These are phyloP conservation scores for Charanyca ferruginea DNA, from an alignment of 2,888 invertebrate species.

Conservation along the genomic window DNA sequence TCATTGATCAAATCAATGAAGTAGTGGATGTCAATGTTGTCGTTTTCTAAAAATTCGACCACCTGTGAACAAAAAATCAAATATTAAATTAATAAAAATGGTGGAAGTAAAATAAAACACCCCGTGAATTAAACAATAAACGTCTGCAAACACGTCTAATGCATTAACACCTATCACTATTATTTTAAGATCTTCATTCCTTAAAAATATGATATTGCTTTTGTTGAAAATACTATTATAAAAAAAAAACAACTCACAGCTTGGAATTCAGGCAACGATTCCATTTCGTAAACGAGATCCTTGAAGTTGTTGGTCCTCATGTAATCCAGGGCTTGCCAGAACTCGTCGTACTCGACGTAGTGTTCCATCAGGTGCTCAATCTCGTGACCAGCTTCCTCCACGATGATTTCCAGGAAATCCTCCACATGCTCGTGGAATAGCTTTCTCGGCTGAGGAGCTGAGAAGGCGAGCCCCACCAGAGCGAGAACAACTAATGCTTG, in stretches of 20 bases:
- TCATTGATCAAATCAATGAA: conserved; percentile 79
- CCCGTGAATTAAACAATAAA: background rate
- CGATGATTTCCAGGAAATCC: conserved; percentile 79
- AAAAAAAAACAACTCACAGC: conserved; percentile 74
- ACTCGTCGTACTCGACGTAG: conserved; percentile 79
- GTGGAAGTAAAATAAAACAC: background rate
- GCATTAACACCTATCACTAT: background rate
- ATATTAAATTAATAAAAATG: background rate
- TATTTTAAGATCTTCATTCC: background rate
- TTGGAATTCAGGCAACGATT: conserved; percentile 80
- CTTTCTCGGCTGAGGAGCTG: conserved; percentile 80
- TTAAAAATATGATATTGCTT: background rate
- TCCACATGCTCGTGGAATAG: conserved; percentile 81
- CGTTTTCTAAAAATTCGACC: conserved; percentile 81
- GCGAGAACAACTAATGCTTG: conserved; percentile 70
- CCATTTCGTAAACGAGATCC: conserved; percentile 79
- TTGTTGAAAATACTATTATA: too few relatives aligned
- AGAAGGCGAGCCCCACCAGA: conserved; percentile 70
- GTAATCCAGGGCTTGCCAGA: conserved; percentile 71
- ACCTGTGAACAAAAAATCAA: conserved; percentile 69
- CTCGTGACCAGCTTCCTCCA: conserved; percentile 69
- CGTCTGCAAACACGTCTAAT: background rate
- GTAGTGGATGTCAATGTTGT: conserved; percentile 83
- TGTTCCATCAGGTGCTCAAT: conserved; percentile 67
- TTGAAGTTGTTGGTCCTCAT: conserved; percentile 76